Percentiles rank a stretch among this genome's conserved stretches.
phyloP scores from a whole-genome alignment of 2,113 vertebrate species.

The Terrapene triunguis region DNA sequence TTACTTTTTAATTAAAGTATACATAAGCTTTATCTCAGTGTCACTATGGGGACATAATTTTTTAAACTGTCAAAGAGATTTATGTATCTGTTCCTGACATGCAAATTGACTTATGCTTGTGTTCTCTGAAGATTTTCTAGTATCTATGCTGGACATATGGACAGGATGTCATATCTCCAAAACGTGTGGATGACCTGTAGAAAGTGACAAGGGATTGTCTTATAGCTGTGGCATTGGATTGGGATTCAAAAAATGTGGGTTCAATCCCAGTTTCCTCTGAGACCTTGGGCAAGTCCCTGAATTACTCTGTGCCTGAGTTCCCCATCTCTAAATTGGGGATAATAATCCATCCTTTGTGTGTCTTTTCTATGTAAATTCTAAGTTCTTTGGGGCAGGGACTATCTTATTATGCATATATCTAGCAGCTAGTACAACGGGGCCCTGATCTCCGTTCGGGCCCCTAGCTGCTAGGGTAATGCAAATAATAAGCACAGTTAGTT shows the following conservation, averaged over 20 bases:
- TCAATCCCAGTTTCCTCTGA: not conserved
- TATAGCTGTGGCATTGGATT: not conserved
- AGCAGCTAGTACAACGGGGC: not conserved
- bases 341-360: not conserved
- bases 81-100: not conserved
- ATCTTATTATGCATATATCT: not conserved
- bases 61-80: not conserved
- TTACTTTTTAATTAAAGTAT: not conserved
- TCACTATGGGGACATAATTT: not conserved
- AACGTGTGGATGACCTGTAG: accelerated
- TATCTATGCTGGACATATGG: accelerated
- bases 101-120: not conserved
- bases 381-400: not conserved
- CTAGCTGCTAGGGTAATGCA: too few species aligned
- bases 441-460: too few species aligned
- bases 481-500: too few species aligned
- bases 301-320: not conserved
- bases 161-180: not conserved
- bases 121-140: not conserved
- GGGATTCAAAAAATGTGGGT: not conserved
- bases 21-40: not conserved
- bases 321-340: not conserved
- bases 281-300: not conserved
- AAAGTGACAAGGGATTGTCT: not conserved
- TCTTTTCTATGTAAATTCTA: not conserved